Percentiles rank a stretch among this genome's conserved stretches.
These are phyloP conservation scores for Chlamydotis undulata DNA, from an alignment of 2,113 vertebrate species.

Conservation along the genomic window DNA sequence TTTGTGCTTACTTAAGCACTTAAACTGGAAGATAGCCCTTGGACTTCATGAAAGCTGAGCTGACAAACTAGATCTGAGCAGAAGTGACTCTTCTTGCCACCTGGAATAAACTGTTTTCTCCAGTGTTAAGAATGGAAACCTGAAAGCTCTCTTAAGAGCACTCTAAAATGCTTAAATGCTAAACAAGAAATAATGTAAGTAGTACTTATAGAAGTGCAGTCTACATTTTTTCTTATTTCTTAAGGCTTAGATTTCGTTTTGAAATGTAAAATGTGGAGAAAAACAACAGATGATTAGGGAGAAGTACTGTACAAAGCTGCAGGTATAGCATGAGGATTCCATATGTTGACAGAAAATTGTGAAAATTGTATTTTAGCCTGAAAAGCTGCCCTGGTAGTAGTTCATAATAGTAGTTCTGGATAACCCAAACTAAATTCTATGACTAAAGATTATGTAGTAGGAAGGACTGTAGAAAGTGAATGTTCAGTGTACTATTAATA, in stretches of 20 bases:
- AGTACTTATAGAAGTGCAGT: not conserved
- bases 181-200: not conserved
- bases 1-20: slow-evolving; percentile 25
- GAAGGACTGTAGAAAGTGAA: not conserved
- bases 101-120: not conserved
- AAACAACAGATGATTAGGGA: not conserved
- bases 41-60: not conserved
- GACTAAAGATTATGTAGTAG: not conserved
- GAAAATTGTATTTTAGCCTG: not conserved
- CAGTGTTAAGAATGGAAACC: not conserved
- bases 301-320: not conserved
- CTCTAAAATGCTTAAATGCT: not conserved
- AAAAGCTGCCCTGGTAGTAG: not conserved
- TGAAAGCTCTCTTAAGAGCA: not conserved
- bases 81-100: not conserved
- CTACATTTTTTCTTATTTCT: not conserved
- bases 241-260: not conserved
- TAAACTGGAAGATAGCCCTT: not conserved
- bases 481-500: not conserved
- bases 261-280: not conserved
- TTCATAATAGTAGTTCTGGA: not conserved
- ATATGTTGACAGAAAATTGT: not conserved
- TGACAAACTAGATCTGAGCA: not conserved
- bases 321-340: not conserved
- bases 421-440: not conserved